Conservation (phyloP, 2,797 vertebrate genomes). For the Acomys russatus region DNA sequence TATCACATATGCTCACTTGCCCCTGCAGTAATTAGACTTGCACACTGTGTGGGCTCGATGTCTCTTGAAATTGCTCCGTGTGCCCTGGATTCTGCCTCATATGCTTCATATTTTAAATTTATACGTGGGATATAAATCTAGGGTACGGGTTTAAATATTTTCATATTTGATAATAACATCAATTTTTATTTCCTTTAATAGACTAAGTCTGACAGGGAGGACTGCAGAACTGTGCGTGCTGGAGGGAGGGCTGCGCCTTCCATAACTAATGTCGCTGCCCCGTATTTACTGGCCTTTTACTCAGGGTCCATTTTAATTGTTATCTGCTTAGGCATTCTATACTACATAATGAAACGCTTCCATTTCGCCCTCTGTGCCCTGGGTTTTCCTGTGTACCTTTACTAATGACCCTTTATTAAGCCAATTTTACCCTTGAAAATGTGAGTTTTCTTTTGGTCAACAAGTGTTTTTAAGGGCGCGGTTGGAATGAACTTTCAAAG, state of each 20-base stretch:
- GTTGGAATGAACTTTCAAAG: conserved; percentile 85
- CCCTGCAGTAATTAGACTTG: conserved; percentile 65
- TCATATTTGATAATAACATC: conserved; percentile 68
- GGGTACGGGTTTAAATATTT: conserved; percentile 72
- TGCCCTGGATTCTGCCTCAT: conserved; percentile 67
- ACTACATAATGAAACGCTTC: conserved; percentile 90
- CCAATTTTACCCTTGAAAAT: conserved; percentile 89
- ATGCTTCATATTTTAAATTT: conserved; percentile 72
- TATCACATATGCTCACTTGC: conserved; percentile 27
- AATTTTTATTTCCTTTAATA: conserved; percentile 76
- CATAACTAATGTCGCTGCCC: conserved; percentile 85
- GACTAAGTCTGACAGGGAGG: conserved; percentile 77
- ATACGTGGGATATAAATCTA: conserved; percentile 67
- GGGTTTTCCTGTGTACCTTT: conserved; percentile 88
- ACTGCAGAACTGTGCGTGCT: conserved; percentile 78
- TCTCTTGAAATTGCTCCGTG: not conserved
- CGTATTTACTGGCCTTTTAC: conserved; percentile 89
- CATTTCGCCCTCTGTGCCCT: conserved; percentile 87
- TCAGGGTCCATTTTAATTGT: conserved; percentile 91
- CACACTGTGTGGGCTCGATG: not conserved
- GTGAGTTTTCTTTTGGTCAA: conserved; percentile 89
- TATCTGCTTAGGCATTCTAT: conserved; percentile 87
- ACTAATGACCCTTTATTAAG: conserved; percentile 91
- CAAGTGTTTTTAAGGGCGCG: conserved; percentile 86
- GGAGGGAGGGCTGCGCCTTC: conserved; percentile 83